These are phyloP conservation scores for Drosophila barbarae DNA, from an alignment of 2,888 invertebrate species.

Conservation along the genomic window DNA sequence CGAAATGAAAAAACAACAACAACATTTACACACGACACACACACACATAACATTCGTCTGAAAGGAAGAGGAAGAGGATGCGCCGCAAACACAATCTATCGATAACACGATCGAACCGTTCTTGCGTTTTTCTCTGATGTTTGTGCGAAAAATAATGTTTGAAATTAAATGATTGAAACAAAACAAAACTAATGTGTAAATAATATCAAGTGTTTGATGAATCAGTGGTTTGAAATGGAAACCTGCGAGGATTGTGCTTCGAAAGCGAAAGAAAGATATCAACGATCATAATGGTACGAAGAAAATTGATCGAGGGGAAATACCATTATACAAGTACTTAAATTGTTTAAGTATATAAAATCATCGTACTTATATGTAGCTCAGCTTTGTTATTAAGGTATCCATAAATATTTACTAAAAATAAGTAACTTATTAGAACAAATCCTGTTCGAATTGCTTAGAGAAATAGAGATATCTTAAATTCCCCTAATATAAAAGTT, in stretches of 20 bases:
- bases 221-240: neutral
- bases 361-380: neutral
- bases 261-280: neutral
- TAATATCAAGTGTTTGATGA: slow-evolving; percentile 17
- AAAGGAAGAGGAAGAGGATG: slow-evolving; percentile 11
- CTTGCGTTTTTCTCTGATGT: slow-evolving; percentile 47
- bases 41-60: slow-evolving; percentile 46
- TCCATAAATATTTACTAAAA: neutral
- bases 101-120: slow-evolving; percentile 49
- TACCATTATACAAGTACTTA: neutral
- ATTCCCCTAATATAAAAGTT: neutral
- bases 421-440: neutral
- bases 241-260: neutral
- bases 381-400: neutral
- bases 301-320: neutral
- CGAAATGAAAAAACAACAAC: slow-evolving; percentile 27
- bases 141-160: slow-evolving; percentile 51
- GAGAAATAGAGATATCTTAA: too few species aligned
- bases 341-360: neutral
- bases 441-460: too few species aligned
- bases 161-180: slow-evolving; percentile 59
- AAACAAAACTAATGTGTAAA: slow-evolving; percentile 53
- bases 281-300: neutral
- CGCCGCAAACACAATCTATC: slow-evolving; percentile 34
- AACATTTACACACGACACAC: slow-evolving; percentile 18